These are phyloP conservation scores for Helogale parvula DNA, from an alignment of 2,113 vertebrate species.

Conservation along the genomic window DNA sequence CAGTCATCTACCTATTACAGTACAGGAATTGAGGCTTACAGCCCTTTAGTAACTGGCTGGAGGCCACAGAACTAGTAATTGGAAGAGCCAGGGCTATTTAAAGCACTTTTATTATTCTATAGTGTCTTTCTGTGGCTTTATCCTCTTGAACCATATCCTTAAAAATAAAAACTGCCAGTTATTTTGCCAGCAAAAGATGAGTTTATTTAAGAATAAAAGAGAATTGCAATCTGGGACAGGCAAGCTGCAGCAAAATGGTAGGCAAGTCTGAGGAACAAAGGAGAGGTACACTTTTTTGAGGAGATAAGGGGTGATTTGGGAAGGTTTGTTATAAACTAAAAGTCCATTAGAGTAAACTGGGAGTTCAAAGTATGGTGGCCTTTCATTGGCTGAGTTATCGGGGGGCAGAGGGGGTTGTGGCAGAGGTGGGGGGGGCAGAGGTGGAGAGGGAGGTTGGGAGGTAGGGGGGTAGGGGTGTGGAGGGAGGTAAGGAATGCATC, in stretches of 20 bases:
- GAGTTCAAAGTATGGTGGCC: neutral
- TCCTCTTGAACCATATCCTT: neutral
- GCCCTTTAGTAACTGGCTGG: neutral
- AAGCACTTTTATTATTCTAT: neutral
- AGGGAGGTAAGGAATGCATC: neutral
- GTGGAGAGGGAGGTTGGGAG: accelerated
- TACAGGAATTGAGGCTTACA: neutral
- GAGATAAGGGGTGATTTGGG: neutral
- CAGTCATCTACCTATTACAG: neutral
- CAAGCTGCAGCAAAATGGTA: neutral
- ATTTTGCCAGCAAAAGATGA: neutral
- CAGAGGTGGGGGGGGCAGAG: no score
- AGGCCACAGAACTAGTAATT: neutral
- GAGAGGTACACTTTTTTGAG: neutral
- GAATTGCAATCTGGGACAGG: neutral
- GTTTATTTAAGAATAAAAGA: neutral
- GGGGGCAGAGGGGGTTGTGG: no score
- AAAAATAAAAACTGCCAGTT: neutral
- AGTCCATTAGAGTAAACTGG: neutral
- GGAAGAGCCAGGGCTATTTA: neutral
- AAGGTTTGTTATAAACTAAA: neutral
- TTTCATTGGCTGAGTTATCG: neutral
- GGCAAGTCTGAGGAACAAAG: neutral
- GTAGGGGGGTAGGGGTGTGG: no score
- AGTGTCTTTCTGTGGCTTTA: neutral